phyloP scores from a whole-genome alignment of 2,888 invertebrate species.

The Agriotes lineatus region DNA sequence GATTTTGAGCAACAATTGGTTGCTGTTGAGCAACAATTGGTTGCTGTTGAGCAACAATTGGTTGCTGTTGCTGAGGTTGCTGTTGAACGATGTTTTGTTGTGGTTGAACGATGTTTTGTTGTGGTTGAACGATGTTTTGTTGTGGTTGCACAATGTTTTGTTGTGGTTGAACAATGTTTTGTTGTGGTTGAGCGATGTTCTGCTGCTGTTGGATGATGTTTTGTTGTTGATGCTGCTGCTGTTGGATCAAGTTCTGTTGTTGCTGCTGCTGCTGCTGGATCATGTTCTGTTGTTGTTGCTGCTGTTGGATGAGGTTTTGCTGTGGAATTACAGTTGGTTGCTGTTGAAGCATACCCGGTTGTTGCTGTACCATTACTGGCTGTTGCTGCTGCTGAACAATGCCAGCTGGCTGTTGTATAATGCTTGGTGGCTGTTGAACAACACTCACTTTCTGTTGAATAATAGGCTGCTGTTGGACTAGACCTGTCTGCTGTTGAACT shows the following conservation, averaged over 20 bases:
- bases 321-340: constrained; percentile 24
- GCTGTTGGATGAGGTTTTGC: constrained; percentile 6
- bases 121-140: neutral
- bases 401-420: neutral
- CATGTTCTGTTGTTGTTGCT: constrained; percentile 66
- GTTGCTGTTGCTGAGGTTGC: constrained; percentile 6
- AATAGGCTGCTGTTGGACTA: constrained; percentile 22
- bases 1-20: neutral
- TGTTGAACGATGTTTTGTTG: constrained; percentile 39
- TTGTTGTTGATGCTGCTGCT: constrained; percentile 51
- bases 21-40: constrained; percentile 20
- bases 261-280: constrained; percentile 66
- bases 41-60: neutral
- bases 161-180: no score
- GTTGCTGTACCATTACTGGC: constrained; percentile 1
- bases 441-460: constrained; percentile 17
- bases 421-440: constrained; percentile 22
- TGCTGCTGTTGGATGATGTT: constrained; percentile 63
- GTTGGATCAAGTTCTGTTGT: constrained; percentile 64
- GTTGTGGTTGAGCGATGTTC: no score
- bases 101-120: constrained; percentile 52
- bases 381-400: constrained; percentile 6
- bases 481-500: constrained; percentile 22
- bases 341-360: constrained; percentile 13
- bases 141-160: no score